Conservation (phyloP, 2,113 vertebrate genomes). For the Gadus chalcogrammus region DNA sequence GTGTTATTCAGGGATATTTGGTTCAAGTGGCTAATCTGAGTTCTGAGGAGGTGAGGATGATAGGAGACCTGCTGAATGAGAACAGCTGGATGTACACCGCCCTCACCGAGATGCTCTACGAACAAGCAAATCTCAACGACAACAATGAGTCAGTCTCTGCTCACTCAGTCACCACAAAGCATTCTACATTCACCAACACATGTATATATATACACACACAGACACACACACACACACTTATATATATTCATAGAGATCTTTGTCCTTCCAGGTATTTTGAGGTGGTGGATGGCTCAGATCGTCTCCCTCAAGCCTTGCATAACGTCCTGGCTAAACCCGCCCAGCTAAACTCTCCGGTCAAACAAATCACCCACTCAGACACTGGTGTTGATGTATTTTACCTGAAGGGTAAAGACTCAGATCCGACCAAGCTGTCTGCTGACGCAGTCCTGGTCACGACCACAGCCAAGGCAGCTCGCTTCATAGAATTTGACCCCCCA, state of each 20-base stretch:
- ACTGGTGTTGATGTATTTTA: constrained; percentile 17
- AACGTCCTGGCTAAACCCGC: constrained; percentile 39
- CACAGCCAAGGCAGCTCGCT: constrained; percentile 63
- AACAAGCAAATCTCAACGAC: constrained; percentile 58
- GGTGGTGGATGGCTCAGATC: constrained; percentile 58
- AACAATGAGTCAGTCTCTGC: constrained; percentile 18
- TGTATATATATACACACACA: too few relatives aligned
- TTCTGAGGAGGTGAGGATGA: constrained; percentile 60
- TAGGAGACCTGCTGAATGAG: constrained; percentile 67
- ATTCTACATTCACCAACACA: too few relatives aligned
- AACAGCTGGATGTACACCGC: constrained; percentile 59
- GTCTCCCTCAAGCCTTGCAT: constrained; percentile 46
- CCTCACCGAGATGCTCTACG: constrained; percentile 61
- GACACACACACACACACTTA: too few relatives aligned
- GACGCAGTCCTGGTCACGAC: constrained; percentile 61
- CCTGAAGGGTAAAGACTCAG: not conserved
- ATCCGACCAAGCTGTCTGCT: not conserved
- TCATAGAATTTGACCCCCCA: constrained; percentile 51
- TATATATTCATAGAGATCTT: too few relatives aligned
- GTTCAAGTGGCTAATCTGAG: constrained; percentile 51
- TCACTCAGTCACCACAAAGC: constrained; percentile 14
- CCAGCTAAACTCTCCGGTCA: constrained; percentile 45
- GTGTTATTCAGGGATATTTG: constrained; percentile 60
- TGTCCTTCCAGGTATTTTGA: constrained; percentile 58
- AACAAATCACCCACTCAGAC: constrained; percentile 18